Base-by-base conservation (phyloP, 1,140 invertebrate species). In the Rhagoletis zephyria region DNA sequence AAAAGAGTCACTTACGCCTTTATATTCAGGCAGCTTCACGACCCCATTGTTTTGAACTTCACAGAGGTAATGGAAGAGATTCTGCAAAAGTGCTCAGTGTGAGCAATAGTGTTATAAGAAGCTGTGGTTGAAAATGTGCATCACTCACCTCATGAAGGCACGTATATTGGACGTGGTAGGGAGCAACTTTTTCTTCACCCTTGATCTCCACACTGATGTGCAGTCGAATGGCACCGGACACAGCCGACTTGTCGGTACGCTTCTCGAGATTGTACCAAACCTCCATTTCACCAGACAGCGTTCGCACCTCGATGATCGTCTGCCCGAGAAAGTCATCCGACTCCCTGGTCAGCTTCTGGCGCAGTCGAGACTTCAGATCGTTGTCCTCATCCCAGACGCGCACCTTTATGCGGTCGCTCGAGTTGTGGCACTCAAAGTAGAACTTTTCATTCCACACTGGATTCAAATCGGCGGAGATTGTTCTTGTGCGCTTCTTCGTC, bases 401-500 rank as follows among this genome's bases (percentile, higher is more conserved):
- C 42, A 99, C 98, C 95, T 99, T 99, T 90, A 99, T 99, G 86
- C 99, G 96, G 94, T 99, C 99, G 45, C 98, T 99, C 12, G 98
- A 99, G 94, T 99, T 99, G 94, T 99, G 99, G 92, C 99, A 99
- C 93, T 99, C 99, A n/a, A n/a, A n/a, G n/a, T n/a, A n/a, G n/a
- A n/a, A n/a, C n/a, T n/a, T n/a, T n/a, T n/a, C n/a, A n/a, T n/a
- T n/a, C n/a, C n/a, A n/a, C n/a, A n/a, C n/a, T n/a, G n/a, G n/a
- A n/a, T n/a, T n/a, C n/a, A n/a, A n/a, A n/a, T n/a, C n/a, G n/a
- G n/a, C n/a, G n/a, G n/a, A n/a, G n/a, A n/a, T n/a, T n/a, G n/a
- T n/a, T n/a, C n/a, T n/a, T n/a, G n/a, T n/a, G n/a, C n/a, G n/a
- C n/a, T n/a, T n/a, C n/a, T n/a, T n/a, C n/a, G n/a, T n/a, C n/a